These are phyloP conservation scores for Vimba vimba DNA, from an alignment of 2,113 vertebrate genomes.

Conservation along the genomic window DNA sequence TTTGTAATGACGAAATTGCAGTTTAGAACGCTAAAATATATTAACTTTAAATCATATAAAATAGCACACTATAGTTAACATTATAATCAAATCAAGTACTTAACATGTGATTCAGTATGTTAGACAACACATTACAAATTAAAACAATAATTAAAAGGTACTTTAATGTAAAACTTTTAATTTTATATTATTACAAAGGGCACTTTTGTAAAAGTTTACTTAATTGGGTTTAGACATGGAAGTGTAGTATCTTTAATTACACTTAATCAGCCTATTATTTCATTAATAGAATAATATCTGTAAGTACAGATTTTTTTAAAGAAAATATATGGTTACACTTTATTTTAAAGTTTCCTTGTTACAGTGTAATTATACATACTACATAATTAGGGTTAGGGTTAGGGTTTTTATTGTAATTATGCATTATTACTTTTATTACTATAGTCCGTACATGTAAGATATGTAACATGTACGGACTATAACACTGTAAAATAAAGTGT, in stretches of 20 bases:
- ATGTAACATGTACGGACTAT: too few species aligned
- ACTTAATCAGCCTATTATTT: neutral
- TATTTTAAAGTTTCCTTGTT: too few species aligned
- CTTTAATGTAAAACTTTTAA: neutral
- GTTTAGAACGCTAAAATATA: neutral
- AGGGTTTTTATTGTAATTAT: too few species aligned
- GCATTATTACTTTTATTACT: too few species aligned
- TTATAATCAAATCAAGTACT: neutral
- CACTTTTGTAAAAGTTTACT: too few species aligned
- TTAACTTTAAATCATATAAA: neutral
- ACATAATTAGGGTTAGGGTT: too few species aligned
- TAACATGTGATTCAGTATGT: neutral
- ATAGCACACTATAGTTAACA: neutral
- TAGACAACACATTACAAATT: neutral
- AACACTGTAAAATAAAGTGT: too few species aligned
- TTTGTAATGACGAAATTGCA: neutral
- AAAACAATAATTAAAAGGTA: neutral
- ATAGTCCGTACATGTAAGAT: too few species aligned
- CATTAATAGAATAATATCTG: neutral
- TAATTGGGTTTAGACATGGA: neutral
- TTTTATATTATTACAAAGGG: neutral
- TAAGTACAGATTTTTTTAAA: neutral
- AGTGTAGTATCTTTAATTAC: neutral
- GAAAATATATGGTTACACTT: too few species aligned
- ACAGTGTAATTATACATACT: too few species aligned